phyloP scores from a whole-genome alignment of 2,797 vertebrate genomes.

The Hylomyscus alleni region DNA sequence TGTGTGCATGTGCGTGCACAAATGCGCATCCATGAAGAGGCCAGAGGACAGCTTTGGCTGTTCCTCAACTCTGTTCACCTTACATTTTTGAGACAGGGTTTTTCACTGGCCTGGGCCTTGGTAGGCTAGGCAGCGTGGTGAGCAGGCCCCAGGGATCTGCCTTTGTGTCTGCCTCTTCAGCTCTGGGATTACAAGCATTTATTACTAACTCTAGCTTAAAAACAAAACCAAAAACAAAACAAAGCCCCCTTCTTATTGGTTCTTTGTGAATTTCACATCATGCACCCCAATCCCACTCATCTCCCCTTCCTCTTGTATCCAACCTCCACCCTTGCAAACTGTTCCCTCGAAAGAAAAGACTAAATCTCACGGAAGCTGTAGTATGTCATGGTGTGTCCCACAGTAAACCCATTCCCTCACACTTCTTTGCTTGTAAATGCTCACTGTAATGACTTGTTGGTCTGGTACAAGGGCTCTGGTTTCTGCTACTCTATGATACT shows the following conservation, averaged over 20 bases:
- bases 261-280: neutral
- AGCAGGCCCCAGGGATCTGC: neutral
- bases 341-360: neutral
- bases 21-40: neutral
- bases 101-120: neutral
- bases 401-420: neutral
- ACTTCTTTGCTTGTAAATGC: neutral
- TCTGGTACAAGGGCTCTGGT: neutral
- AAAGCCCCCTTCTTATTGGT: neutral
- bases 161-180: neutral
- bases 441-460: neutral
- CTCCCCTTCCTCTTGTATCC: neutral
- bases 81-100: neutral
- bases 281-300: neutral
- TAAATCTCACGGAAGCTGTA: neutral
- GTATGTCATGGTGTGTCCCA: neutral
- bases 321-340: neutral
- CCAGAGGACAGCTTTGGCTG: neutral
- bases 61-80: neutral
- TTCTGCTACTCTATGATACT: neutral
- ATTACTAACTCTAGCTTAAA: neutral
- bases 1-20: neutral
- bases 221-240: neutral
- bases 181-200: fast-evolving
- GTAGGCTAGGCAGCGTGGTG: too few relatives aligned